Evolutionary conservation across 2,797 vertebrate genomes (phyloP).

Genomic region (Varecia variegata): DNA sequence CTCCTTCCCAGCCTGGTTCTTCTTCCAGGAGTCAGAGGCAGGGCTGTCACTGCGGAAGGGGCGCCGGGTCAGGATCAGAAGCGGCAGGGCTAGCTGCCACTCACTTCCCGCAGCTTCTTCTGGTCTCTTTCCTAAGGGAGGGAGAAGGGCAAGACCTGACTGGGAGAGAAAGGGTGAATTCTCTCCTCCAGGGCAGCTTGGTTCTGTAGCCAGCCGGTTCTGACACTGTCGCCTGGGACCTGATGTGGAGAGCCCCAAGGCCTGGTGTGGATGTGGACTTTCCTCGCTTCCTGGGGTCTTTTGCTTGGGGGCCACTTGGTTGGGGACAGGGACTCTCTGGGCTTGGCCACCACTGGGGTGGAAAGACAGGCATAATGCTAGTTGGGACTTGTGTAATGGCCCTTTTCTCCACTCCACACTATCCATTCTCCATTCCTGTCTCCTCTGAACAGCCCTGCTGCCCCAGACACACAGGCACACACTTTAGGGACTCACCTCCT

Average conservation of each 20-base stretch:
- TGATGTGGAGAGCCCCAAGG: not conserved
- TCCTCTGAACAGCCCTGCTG: not conserved
- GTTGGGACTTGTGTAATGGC: not conserved
- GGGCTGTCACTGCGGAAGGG: too few relatives aligned
- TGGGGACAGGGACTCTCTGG: not conserved
- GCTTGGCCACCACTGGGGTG: not conserved
- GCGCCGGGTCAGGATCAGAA: not conserved
- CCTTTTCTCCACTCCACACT: not conserved
- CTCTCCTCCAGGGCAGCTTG: not conserved
- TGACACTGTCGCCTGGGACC: not conserved
- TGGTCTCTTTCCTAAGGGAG: conserved; percentile 39
- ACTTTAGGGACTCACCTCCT: not conserved
- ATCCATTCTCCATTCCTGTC: too few relatives aligned
- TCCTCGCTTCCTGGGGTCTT: not conserved
- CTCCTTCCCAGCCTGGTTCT: not conserved
- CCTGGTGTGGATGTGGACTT: not conserved
- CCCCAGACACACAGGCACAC: too few relatives aligned
- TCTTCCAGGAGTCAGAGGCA: not conserved
- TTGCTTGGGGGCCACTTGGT: not conserved
- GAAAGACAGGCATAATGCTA: not conserved
- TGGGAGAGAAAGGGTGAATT: not conserved
- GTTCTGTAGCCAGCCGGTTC: not conserved
- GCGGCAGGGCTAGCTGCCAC: not conserved
- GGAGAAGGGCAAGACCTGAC: accelerated
- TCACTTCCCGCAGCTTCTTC: not conserved